Conservation (phyloP, 53 echinoderm and acorn worm species). For the Antedon mediterranea region DNA sequence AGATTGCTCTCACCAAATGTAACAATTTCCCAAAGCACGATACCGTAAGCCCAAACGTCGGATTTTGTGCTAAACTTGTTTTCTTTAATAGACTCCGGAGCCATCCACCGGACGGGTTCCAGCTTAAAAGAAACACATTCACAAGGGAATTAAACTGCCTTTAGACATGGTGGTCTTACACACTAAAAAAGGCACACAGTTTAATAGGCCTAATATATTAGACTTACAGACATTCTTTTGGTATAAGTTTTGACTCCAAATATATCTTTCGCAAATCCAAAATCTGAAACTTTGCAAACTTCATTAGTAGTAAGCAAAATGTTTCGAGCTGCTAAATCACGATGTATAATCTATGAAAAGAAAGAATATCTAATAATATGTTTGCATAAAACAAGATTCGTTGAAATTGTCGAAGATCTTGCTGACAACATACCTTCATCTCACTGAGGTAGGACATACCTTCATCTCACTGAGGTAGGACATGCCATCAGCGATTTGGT, state of each 20-base stretch:
- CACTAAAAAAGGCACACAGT: no score
- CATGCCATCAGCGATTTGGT: constrained; percentile 32
- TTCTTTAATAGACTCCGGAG: background rate
- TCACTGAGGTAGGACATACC: constrained; percentile 19
- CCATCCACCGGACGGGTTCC: background rate
- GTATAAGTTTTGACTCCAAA: constrained; percentile 13
- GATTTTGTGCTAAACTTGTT: background rate
- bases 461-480: constrained; percentile 14
- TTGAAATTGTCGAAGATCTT: no score
- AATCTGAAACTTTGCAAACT: constrained; percentile 40
- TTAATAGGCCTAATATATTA: no score
- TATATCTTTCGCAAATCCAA: constrained; percentile 36
- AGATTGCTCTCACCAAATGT: background rate
- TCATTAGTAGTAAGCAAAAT: constrained; percentile 18
- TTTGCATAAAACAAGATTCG: no score
- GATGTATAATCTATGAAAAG: constrained; percentile 32
- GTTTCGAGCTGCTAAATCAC: constrained; percentile 43
- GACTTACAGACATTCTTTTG: constrained; percentile 18
- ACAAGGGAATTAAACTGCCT: no score
- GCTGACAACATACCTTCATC: constrained; percentile 28
- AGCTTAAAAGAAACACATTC: background rate
- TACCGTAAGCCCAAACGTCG: background rate
- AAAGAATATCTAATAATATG: background rate
- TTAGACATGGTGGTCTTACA: no score
- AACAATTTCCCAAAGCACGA: background rate